Evolutionary conservation across 2,888 invertebrate genomes (phyloP), one percentile per base, ranked within the genome.

Genomic region (Leptinotarsa rubiginosa): DNA sequence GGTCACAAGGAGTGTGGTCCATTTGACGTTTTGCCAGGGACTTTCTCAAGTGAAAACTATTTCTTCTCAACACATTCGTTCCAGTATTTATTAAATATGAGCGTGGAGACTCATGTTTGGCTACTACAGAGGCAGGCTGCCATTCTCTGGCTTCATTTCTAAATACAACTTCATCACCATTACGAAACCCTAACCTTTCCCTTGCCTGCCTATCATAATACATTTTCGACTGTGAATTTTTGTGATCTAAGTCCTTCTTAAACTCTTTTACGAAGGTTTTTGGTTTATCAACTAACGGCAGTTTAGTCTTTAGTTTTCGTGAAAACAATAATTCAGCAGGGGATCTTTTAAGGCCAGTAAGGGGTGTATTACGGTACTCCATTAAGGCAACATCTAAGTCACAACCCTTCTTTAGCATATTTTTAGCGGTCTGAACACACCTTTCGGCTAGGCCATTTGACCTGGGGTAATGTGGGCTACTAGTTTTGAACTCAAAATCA

Each of bases 371-470:
- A 22, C 67, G 12, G 22, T 67, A 67, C 13, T 67, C 50, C 25
- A 72, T 18, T 47, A 68, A 68, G 5, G 41, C 31, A 41, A 72
- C 22, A 54, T 31, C 20, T 47, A 74, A 62, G 49, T 74, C 68
- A 16, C 31, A 18, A 13, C 50, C 65, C 54, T 72, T 75, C 47
- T 47, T 65, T 52, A 69, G 20, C 59, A 77, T 64, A 16, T 64
- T 73, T 68, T 72, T 77, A 22, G 70, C 69, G 10, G 64, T 74
- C 41, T 41, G 41, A 10, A 76, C 74, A 31, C 20, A 49, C 66
- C 70, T 74, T 76, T 78, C 78, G 13, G 77, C 78, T 56, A 77
- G 68, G 7, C 78, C 78, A 72, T 81, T 81, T 20, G 69, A 76
- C 47, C 59, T 59, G 16, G 79, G 80, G 50, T 78, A 78, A 47